Base-by-base conservation (phyloP, 2,797 vertebrate species). In the Poecilia wingei region DNA sequence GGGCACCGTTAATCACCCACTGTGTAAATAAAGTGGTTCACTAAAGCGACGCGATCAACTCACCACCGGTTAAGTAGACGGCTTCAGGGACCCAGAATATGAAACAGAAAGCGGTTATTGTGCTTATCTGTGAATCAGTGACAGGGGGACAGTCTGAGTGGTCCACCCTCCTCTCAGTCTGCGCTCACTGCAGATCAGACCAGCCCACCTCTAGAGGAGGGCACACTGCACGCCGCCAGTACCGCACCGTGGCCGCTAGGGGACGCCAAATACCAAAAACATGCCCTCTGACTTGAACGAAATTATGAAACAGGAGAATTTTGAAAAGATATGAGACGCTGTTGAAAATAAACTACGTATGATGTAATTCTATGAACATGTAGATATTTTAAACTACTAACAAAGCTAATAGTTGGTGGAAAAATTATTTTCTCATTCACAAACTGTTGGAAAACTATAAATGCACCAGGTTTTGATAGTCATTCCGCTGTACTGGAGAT, bases 181-280 rank as follows among this genome's bases (percentile, higher is more conserved):
- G 20, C 25, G 9, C 59, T 59, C 41, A n/a, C 78, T 81, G 70
- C 84, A 78, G 80, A 22, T 36, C 46, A 61, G 79, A 36, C 43
- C 78, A 47, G 74, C 85, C 89, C 79, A 76, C 71, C 72, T 78
- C 77, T 14, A 77, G 72, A 75, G 86, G 88, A 85, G 91, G 85
- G 77, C 85, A 72, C 79, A 61, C 51, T 0, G 51, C 43, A 0
- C 45, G 18, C 46, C 0, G 0, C 28, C 74, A 18, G 61, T 57
- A 16, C 53, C 72, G 0, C 45, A 0, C 1, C 4, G 7, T 3
- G 41, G 28, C 86, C 83, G 6, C 81, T 69, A 71, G 86, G 75
- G 87, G 88, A 82, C n/a, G 70, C 86, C 22, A n/a, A 8, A 59
- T 6, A 43, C 10, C 3, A 36, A 70, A 45, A 70, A 43, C 12